Conservation (phyloP, 2,113 vertebrate genomes). For the Misgurnus mizolepis region DNA sequence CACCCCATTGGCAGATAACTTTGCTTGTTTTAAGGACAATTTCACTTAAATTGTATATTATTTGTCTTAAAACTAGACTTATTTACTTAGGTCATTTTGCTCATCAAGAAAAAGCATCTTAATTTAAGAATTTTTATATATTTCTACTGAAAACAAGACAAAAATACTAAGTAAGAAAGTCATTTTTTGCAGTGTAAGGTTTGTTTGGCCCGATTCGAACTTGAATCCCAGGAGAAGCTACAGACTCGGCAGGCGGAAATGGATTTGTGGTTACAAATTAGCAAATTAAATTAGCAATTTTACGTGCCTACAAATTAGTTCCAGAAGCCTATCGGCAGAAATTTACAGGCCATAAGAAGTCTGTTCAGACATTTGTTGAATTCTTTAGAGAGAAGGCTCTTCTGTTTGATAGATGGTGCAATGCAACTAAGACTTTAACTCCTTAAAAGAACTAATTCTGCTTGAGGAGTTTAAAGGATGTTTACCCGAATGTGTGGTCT, state of each 20-base stretch:
- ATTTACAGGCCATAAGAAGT: slow-evolving; percentile 3
- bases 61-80: no score
- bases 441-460: slow-evolving; percentile 7
- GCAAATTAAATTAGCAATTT: slow-evolving; percentile 5
- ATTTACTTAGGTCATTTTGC: no score
- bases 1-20: no score
- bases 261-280: not conserved
- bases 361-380: slow-evolving; percentile 8
- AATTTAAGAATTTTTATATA: no score
- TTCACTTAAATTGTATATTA: no score
- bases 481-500: not conserved
- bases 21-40: no score
- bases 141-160: no score
- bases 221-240: not conserved
- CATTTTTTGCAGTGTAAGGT: no score
- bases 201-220: not conserved
- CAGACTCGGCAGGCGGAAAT: not conserved
- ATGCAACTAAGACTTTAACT: slow-evolving; percentile 19
- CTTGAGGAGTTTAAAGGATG: not conserved
- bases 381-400: slow-evolving; percentile 8
- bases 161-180: no score
- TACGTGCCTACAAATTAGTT: slow-evolving; percentile 17
- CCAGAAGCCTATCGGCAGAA: slow-evolving; percentile 12
- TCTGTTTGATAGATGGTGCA: slow-evolving; percentile 6
- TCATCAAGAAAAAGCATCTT: no score